These are phyloP conservation scores for Laspeyria flexula DNA, from an alignment of 2,888 invertebrate species.

Conservation along the genomic window DNA sequence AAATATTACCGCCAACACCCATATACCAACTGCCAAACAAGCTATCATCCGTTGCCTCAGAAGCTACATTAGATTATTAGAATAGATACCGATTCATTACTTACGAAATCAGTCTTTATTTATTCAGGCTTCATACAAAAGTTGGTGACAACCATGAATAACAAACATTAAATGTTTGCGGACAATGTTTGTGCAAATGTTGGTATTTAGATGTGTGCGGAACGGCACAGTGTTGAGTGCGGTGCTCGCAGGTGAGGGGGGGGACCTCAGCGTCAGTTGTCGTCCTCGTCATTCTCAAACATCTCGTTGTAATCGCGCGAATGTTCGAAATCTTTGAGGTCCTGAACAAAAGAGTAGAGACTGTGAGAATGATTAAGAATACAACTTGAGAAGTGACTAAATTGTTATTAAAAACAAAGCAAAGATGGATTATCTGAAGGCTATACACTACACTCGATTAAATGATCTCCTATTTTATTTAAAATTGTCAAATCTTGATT, in stretches of 20 bases:
- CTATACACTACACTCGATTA: too few species aligned
- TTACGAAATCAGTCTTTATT: too few species aligned
- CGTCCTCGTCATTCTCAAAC: constrained; percentile 84
- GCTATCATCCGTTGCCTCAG: neutral
- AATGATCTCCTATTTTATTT: too few species aligned
- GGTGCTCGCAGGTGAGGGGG: constrained; percentile 14
- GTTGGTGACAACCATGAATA: neutral
- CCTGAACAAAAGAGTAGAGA: constrained; percentile 70
- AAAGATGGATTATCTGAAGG: neutral
- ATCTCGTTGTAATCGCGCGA: constrained; percentile 80
- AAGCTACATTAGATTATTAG: neutral
- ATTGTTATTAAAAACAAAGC: neutral
- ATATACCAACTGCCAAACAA: constrained; percentile 5
- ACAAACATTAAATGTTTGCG: neutral
- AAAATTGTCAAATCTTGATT: too few species aligned
- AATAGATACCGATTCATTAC: too few species aligned
- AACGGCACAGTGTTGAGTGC: too few species aligned
- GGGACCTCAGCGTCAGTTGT: constrained; percentile 65
- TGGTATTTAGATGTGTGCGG: constrained; percentile 24
- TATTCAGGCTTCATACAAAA: too few species aligned
- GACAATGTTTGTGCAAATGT: constrained; percentile 6
- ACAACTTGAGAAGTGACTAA: constrained; percentile 51
- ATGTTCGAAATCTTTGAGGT: constrained; percentile 80
- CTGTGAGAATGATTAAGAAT: constrained; percentile 75
- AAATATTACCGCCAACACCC: constrained; percentile 32